Conservation (phyloP, 2,113 vertebrate species). For the Aleadryas rufinucha region DNA sequence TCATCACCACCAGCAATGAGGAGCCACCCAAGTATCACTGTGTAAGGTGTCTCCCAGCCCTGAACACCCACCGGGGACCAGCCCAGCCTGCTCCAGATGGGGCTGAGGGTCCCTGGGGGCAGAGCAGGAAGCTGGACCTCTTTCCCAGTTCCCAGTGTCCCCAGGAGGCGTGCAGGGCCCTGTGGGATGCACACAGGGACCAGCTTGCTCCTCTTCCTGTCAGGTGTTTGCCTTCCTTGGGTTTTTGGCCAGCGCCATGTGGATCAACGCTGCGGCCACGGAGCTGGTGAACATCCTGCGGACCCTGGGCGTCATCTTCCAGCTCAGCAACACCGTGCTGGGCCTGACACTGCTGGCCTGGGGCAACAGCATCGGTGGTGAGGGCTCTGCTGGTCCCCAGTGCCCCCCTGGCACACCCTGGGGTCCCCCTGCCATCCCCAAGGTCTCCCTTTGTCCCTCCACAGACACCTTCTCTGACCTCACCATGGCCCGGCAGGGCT, state of each 20-base stretch:
- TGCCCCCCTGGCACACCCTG: not conserved
- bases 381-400: not conserved
- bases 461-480: conserved; percentile 92
- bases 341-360: conserved; percentile 94
- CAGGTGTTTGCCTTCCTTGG: conserved; percentile 91
- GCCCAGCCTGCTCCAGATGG: not conserved
- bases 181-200: too few species aligned
- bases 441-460: not conserved
- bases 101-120: not conserved
- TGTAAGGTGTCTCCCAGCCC: conserved; percentile 73
- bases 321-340: conserved; percentile 92
- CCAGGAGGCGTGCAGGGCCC: not conserved
- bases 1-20: conserved; percentile 84
- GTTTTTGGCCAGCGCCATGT: conserved; percentile 89
- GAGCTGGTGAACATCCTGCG: conserved; percentile 91
- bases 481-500: conserved; percentile 92
- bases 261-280: conserved; percentile 86
- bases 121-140: not conserved
- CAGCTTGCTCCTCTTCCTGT: not conserved
- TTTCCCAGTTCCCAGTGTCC: accelerated
- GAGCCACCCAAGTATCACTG: conserved; percentile 83
- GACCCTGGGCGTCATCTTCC: conserved; percentile 86
- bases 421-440: not conserved
- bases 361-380: conserved; percentile 95
- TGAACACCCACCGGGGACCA: accelerated